Conservation (phyloP, 1,140 invertebrate genomes). For the Eumeta japonica region DNA sequence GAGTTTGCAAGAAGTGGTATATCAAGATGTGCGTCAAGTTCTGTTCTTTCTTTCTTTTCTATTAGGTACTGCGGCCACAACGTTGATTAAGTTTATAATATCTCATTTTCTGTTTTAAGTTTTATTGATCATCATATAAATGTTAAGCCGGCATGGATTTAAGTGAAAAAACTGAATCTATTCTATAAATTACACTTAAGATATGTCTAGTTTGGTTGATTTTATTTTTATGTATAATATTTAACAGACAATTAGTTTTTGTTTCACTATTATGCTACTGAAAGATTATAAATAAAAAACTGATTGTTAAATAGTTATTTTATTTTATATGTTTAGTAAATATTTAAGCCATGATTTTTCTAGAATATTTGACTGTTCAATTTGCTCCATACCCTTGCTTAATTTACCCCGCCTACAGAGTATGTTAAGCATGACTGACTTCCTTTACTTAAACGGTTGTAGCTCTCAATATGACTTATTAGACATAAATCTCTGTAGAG, state of each 20-base stretch:
- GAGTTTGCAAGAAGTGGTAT: conserved; percentile 10
- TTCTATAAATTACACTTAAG: conserved; percentile 9
- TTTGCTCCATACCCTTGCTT: conserved; percentile 16
- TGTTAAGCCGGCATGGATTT: conserved; percentile 10
- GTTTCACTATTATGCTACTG: conserved; percentile 12
- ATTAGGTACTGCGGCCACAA: conserved; percentile 10
- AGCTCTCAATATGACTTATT: conserved; percentile 14
- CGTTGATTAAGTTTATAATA: conserved; percentile 10
- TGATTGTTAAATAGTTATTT: conserved; percentile 18
- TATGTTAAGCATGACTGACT: conserved; percentile 17
- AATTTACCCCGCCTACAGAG: conserved; percentile 18
- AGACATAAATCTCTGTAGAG: conserved; percentile 12
- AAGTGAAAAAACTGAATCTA: conserved; percentile 12
- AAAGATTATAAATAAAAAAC: conserved; percentile 17
- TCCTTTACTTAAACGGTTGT: conserved; percentile 15
- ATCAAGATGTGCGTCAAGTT: conserved; percentile 4
- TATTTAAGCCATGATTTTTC: conserved; percentile 12
- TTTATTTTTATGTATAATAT: conserved; percentile 1
- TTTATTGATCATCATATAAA: too few species aligned
- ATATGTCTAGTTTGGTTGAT: conserved; percentile 11
- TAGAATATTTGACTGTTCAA: conserved; percentile 15
- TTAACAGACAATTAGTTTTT: too few species aligned
- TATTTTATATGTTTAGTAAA: conserved; percentile 16
- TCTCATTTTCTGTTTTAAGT: conserved; percentile 7
- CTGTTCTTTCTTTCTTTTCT: conserved; percentile 13